Percentiles rank a stretch among this genome's conserved stretches.
phyloP scores from a whole-genome alignment of 2,797 vertebrate species.

The Xenentodon cancila region DNA sequence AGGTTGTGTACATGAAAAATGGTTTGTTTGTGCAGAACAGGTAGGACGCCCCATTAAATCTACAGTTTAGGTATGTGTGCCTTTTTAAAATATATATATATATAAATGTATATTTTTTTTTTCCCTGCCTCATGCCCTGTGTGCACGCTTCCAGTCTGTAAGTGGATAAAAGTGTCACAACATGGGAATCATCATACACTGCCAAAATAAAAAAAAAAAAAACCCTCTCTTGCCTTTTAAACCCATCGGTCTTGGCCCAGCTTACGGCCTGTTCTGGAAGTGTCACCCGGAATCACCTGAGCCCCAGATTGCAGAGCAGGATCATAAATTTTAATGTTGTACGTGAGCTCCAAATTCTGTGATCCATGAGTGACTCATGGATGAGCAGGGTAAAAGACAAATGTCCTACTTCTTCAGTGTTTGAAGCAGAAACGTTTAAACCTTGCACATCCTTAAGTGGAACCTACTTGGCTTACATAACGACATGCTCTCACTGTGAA shows the following conservation, averaged over 20 bases:
- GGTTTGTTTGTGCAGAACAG: too few species aligned
- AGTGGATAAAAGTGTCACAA: too few species aligned
- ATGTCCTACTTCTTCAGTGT: slow-evolving; percentile 30
- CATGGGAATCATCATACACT: too few species aligned
- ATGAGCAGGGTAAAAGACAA: slow-evolving; percentile 12
- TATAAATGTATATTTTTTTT: too few species aligned
- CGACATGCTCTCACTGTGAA: not conserved
- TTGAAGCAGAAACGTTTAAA: slow-evolving; percentile 32
- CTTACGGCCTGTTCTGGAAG: slow-evolving; percentile 1
- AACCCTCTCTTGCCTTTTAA: not conserved
- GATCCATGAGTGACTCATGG: slow-evolving; percentile 31
- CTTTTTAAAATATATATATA: too few species aligned
- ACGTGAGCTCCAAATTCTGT: slow-evolving; percentile 15
- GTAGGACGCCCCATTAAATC: too few species aligned
- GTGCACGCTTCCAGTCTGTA: too few species aligned
- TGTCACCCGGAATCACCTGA: slow-evolving; percentile 27
- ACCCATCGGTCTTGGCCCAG: slow-evolving; percentile 4
- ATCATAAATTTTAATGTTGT: slow-evolving; percentile 46
- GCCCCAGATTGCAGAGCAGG: slow-evolving; percentile 6
- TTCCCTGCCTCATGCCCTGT: too few species aligned
- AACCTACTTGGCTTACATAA: slow-evolving; percentile 19
- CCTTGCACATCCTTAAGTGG: slow-evolving; percentile 1
- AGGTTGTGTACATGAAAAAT: not conserved
- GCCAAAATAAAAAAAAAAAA: too few species aligned
- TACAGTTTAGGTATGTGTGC: too few species aligned